These are phyloP conservation scores for Drosophila paulistorum DNA, from an alignment of 1,140 invertebrate species.

Conservation along the genomic window DNA sequence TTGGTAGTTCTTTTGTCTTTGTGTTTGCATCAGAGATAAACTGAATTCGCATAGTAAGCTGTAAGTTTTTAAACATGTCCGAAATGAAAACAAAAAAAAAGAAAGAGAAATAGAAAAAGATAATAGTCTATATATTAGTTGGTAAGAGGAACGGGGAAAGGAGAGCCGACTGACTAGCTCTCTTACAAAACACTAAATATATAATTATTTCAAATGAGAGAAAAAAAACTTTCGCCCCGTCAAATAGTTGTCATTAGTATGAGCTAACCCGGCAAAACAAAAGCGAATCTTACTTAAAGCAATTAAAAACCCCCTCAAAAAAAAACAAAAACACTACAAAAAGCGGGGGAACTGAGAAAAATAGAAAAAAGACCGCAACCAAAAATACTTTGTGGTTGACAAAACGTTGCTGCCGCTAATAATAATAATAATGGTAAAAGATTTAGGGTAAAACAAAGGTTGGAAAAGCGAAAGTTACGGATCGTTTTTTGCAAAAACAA, in stretches of 20 bases:
- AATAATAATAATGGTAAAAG: constrained; percentile 41
- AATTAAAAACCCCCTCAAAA: constrained; percentile 53
- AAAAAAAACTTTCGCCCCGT: constrained; percentile 66
- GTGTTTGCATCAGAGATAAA: not conserved
- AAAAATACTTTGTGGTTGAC: constrained; percentile 60
- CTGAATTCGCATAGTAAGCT: constrained; percentile 5
- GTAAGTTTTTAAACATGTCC: not conserved
- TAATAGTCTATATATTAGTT: constrained; percentile 56
- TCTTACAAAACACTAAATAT: constrained; percentile 58
- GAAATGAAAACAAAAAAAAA: not conserved
- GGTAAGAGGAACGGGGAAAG: constrained; percentile 6
- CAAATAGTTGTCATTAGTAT: constrained; percentile 70
- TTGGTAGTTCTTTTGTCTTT: not conserved
- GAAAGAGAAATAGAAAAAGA: constrained; percentile 3
- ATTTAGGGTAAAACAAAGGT: constrained; percentile 53
- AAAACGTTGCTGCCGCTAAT: constrained; percentile 52
- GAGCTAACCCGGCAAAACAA: constrained; percentile 52
- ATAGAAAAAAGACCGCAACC: constrained; percentile 40
- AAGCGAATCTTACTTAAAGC: constrained; percentile 59
- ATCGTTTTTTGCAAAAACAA: constrained; percentile 42
- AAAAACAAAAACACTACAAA: constrained; percentile 7
- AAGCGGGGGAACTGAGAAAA: not conserved
- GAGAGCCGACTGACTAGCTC: too few species aligned
- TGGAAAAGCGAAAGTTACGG: constrained; percentile 63
- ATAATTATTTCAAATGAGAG: constrained; percentile 53